Conservation (phyloP, 1,140 invertebrate genomes). For the Melipona quadrifasciata region DNA sequence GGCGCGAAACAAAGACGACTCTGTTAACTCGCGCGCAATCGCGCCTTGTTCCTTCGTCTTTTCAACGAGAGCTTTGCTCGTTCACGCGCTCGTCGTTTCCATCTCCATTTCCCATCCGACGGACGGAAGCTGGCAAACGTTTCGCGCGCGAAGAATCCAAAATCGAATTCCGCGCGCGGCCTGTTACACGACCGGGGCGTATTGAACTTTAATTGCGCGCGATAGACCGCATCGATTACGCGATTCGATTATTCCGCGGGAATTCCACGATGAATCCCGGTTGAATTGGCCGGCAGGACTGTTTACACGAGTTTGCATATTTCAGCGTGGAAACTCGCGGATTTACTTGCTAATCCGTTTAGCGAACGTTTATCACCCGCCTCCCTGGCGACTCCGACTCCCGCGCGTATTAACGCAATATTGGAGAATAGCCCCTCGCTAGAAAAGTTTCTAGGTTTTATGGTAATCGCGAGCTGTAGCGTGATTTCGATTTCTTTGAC, state of each 20-base stretch:
- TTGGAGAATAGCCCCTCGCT: neutral
- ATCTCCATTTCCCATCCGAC: neutral
- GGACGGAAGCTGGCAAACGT: too few species aligned
- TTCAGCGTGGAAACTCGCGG: conserved; percentile 1
- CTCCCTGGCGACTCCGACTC: neutral
- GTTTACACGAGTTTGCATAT: conserved; percentile 39
- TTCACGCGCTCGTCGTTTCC: neutral
- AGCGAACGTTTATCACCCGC: neutral
- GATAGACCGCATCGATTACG: conserved; percentile 26
- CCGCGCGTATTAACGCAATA: neutral
- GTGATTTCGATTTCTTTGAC: neutral
- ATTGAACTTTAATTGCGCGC: conserved; percentile 27
- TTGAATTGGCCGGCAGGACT: neutral
- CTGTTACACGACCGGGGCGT: neutral
- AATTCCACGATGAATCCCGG: conserved; percentile 8
- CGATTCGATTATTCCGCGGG: conserved; percentile 29
- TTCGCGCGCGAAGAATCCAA: neutral
- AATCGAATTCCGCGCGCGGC: neutral
- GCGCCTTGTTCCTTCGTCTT: neutral
- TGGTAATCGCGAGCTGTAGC: neutral
- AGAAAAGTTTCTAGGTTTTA: neutral
- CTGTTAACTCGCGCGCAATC: neutral
- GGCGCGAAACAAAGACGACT: neutral
- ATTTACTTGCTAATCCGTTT: conserved; percentile 43
- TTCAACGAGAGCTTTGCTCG: neutral